These are phyloP conservation scores for Astreopora myriophthalma DNA, from an alignment of 64 coral and sea anemone species.

Conservation along the genomic window DNA sequence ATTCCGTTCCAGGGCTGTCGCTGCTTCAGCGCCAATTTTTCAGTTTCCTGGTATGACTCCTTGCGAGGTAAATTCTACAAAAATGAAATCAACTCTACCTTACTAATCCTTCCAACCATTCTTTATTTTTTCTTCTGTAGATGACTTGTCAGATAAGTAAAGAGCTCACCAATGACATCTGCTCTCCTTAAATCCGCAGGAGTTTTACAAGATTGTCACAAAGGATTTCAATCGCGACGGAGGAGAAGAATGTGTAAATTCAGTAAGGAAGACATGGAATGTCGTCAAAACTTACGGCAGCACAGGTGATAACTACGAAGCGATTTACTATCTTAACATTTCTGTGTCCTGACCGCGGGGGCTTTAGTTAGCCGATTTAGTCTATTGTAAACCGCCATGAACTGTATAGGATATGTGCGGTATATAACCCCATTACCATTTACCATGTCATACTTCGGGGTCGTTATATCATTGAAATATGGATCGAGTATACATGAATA, in stretches of 20 bases:
- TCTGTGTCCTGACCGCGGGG: too few species aligned
- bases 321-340: background rate
- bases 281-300: slow-evolving; percentile 67
- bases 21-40: slow-evolving; percentile 89
- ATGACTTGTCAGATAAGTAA: too few species aligned
- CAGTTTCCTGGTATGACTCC: slow-evolving; percentile 87
- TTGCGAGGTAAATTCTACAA: slow-evolving; percentile 89
- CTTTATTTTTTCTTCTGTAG: background rate
- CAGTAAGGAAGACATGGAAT: slow-evolving; percentile 85
- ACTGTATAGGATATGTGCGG: too few species aligned
- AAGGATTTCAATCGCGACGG: slow-evolving; percentile 86
- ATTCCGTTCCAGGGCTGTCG: slow-evolving; percentile 63
- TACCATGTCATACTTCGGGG: too few species aligned
- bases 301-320: slow-evolving; percentile 54
- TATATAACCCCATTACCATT: too few species aligned
- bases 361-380: too few species aligned
- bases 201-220: slow-evolving; percentile 86
- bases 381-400: too few species aligned
- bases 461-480: too few species aligned
- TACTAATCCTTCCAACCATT: too few species aligned
- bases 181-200: slow-evolving; percentile 8
- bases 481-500: too few species aligned
- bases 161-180: background rate
- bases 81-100: too few species aligned
- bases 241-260: slow-evolving; percentile 80